These are phyloP conservation scores for Meandrusa payeni DNA, from an alignment of 2,888 invertebrate species.

Conservation along the genomic window DNA sequence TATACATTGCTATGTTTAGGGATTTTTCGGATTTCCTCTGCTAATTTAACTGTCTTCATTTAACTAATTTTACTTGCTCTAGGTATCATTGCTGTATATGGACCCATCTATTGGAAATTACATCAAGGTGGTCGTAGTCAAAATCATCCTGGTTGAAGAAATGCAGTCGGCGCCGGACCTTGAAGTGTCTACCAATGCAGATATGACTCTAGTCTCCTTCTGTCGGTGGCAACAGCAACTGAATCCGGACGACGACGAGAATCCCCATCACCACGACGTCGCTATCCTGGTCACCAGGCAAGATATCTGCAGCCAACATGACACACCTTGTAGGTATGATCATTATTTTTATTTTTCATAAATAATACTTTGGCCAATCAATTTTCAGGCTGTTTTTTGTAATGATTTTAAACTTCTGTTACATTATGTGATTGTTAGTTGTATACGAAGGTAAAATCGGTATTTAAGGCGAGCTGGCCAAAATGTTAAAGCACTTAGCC, in stretches of 20 bases:
- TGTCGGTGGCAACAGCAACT: constrained; percentile 90
- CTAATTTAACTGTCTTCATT: too few relatives aligned
- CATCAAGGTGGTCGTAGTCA: constrained; percentile 93
- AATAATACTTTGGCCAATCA: too few relatives aligned
- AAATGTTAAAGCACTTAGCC: too few relatives aligned
- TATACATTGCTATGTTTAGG: neutral
- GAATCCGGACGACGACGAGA: constrained; percentile 87
- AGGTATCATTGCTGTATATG: constrained; percentile 89
- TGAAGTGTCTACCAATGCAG: constrained; percentile 90
- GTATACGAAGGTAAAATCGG: too few relatives aligned
- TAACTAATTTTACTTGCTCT: too few relatives aligned
- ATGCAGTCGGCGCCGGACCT: constrained; percentile 82
- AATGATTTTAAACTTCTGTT: too few relatives aligned
- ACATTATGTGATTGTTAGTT: too few relatives aligned
- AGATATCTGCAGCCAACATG: constrained; percentile 85
- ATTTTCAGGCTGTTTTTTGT: too few relatives aligned
- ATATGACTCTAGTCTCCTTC: constrained; percentile 90
- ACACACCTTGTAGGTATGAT: constrained; percentile 77
- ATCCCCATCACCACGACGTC: constrained; percentile 95
- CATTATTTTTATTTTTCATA: constrained; percentile 21
- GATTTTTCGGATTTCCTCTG: constrained; percentile 13
- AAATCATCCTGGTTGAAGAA: constrained; percentile 89
- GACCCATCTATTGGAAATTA: constrained; percentile 95
- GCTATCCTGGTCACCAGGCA: constrained; percentile 92
- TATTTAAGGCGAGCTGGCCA: too few relatives aligned